Evolutionary conservation across 2,888 invertebrate species (phyloP), one percentile per base, ranked within the genome.

Genomic region (Eilema depressum): DNA sequence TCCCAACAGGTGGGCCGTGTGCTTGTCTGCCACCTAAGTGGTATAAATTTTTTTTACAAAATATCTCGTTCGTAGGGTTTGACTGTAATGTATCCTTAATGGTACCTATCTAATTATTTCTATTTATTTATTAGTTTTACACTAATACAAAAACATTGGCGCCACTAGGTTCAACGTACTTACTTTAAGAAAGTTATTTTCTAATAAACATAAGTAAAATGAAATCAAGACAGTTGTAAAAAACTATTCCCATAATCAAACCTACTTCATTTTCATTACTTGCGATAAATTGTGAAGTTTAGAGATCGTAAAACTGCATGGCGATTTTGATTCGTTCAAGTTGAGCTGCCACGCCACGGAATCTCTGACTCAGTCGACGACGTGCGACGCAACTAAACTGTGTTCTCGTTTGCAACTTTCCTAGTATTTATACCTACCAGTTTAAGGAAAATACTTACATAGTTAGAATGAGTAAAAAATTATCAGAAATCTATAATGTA

Each of bases 261-360:
- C 61, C 61, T 30, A 61, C 10, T 61, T 61, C 61, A 30, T 61
- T 61, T 61, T 61, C 30, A 61, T 30, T 37, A 37, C 63, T 30
- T 63, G 37, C 28, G 53, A 65, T 69, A 69, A 69, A 69, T 33
- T 63, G 47, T 57, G 20, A 47, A 67, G 63, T 63, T 67, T 66
- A 63, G 14, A 71, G 28, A 47, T 63, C 56, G 41, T 70, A 63
- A 70, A 70, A 59, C 41, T 63, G 11, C 30, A 47, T 25, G 56
- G 28, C 59, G 20, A 63, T 47, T 67, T 63, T 41, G 70, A 67
- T 63, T 71, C 41, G 26, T 67, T 30, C 56, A 56, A 5, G 23
- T 61, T 28, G 28, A 26, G n/a, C 17, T 68, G 41, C 33, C 3
- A 37, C n/a, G 41, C 33, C 3, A 37, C n/a, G 53, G 25, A 62